Evolutionary conservation across 2,113 vertebrate genomes (phyloP).

Genomic region (Hirundichthys speculiger): DNA sequence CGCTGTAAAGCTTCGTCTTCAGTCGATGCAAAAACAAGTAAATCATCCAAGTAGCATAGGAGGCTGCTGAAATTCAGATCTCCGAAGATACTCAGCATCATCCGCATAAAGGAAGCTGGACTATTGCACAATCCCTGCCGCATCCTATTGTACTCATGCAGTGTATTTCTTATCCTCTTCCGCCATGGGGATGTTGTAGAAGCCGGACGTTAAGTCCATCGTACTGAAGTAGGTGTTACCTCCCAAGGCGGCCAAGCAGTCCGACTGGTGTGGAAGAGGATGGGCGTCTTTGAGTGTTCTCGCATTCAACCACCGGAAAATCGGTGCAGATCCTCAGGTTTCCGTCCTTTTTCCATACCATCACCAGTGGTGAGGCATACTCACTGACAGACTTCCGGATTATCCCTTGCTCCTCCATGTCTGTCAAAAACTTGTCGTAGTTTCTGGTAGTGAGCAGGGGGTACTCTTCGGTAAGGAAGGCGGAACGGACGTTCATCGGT

Average conservation of each 20-base stretch:
- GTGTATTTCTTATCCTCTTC: constrained; percentile 12
- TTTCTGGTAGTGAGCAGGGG: too few relatives aligned
- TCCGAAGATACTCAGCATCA: constrained; percentile 20
- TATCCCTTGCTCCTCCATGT: neutral
- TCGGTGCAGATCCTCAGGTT: constrained; percentile 7
- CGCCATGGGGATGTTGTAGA: constrained; percentile 5
- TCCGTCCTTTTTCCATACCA: constrained; percentile 32
- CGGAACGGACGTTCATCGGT: neutral
- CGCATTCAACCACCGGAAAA: constrained; percentile 14
- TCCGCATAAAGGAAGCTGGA: neutral
- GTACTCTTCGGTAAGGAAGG: neutral
- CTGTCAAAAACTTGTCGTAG: neutral
- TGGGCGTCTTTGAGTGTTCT: neutral
- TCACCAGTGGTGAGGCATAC: neutral
- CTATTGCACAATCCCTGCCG: constrained; percentile 10
- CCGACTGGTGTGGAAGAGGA: constrained; percentile 9
- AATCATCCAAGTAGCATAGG: constrained; percentile 7
- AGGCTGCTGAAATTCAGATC: constrained; percentile 17
- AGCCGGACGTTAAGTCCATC: too few relatives aligned
- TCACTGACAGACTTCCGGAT: constrained; percentile 7
- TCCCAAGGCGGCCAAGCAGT: neutral
- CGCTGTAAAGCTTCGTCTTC: constrained; percentile 1
- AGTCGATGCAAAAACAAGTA: too few relatives aligned
- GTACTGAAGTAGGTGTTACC: too few relatives aligned
- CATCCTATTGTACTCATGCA: neutral